Evolutionary conservation across 2,888 invertebrate species (phyloP).

Genomic region (Drosophila parthenogenetica): DNA sequence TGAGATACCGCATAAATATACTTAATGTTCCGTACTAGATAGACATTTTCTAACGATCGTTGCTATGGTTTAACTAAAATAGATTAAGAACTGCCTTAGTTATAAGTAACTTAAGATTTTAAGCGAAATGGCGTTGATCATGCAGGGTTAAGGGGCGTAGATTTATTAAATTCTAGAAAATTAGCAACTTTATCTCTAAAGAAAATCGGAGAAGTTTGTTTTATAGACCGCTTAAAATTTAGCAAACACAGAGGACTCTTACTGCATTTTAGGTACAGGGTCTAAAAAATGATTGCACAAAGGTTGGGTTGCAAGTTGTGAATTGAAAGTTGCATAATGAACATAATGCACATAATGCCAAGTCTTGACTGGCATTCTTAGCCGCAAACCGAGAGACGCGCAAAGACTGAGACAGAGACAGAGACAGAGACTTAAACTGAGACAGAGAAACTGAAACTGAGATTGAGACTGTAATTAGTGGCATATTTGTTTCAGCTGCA

Average conservation of each 20-base stretch:
- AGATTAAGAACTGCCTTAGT: background rate
- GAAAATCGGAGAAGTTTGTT: too few relatives aligned
- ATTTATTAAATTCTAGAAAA: too few relatives aligned
- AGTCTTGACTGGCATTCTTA: conserved; percentile 76
- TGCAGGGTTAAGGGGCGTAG: too few relatives aligned
- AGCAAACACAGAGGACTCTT: background rate
- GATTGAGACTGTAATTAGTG: conserved; percentile 74
- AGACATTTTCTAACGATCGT: too few relatives aligned
- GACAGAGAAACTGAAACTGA: conserved; percentile 23
- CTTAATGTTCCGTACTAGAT: too few relatives aligned
- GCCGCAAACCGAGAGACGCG: conserved; percentile 60
- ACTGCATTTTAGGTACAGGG: background rate
- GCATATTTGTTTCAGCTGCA: conserved; percentile 80
- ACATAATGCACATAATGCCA: conserved; percentile 73
- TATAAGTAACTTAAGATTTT: too few relatives aligned
- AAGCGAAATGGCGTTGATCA: too few relatives aligned
- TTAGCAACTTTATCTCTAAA: too few relatives aligned
- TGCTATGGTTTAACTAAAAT: background rate
- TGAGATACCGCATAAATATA: too few relatives aligned
- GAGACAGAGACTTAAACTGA: conserved; percentile 16
- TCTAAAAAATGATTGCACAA: conserved; percentile 66
- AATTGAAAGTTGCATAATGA: conserved; percentile 50
- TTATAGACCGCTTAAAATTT: too few relatives aligned
- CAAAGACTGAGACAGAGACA: conserved; percentile 27
- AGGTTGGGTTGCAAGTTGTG: conserved; percentile 49